Evolutionary conservation across 2,888 invertebrate species (phyloP), one percentile per base, ranked within the genome.

Genomic region (Clunio marinus): DNA sequence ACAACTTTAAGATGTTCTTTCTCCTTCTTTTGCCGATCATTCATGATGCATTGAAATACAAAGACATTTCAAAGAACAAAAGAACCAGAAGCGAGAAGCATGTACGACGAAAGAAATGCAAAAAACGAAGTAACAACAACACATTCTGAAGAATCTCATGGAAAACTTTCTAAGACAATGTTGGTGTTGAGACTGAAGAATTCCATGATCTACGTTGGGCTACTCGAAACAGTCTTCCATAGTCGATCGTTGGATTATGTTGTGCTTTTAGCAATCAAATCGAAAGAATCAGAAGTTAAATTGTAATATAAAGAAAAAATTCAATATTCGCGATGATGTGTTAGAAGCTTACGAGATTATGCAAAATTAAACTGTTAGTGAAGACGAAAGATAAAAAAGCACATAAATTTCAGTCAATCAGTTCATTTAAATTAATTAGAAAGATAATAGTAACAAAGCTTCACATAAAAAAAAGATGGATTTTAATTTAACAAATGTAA

Each of bases 401-500:
- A 51, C n/a, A 51, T 4, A 10, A 57, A 57, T 57, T 57, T 10
- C 27, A 57, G 22, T n/a, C 13, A 57, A 57, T 8, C 25, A 32
- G n/a, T n/a, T n/a, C 10, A 32, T 32, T 32, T 32, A 10, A 57
- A 57, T 27, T 27, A 57, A 57, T 7, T 57, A 15, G 17, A 51
- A 17, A 20, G 17, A 51, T 2, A 22, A 51, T 17, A 2, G 10
- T 4, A 2, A 20, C 2, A 7, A 17, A 51, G 8, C 17, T 20
- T 20, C 27, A 57, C 4, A 32, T 7, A 25, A 27, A 15, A n/a
- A 63, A 32, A 51, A 45, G 46, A 66, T 66, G 66, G 66, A 66
- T 46, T 66, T 66, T 55, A 66, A 66, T 66, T 66, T 66, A 66
- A 66, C 13, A 51, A 66, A 66, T 66, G 66, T 66, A 66, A 66